Evolutionary conservation across 1,140 invertebrate genomes (phyloP).

Genomic region (Stegodyphus mimosarum): DNA sequence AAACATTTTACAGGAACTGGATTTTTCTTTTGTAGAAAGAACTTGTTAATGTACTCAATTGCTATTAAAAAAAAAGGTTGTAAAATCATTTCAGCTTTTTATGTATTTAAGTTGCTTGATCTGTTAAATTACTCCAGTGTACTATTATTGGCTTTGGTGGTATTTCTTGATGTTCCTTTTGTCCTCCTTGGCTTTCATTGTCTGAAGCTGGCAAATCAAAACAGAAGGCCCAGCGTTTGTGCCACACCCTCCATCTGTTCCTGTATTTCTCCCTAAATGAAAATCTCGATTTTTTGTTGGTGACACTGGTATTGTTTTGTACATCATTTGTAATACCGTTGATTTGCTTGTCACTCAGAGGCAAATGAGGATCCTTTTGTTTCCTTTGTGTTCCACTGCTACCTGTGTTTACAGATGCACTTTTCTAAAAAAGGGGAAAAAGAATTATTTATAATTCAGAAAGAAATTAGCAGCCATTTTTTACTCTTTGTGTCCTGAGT

Average conservation of each 20-base stretch:
- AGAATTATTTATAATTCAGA: too few relatives aligned
- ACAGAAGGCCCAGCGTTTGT: conserved; percentile 37
- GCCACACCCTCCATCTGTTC: conserved; percentile 10
- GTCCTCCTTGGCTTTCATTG: not conserved
- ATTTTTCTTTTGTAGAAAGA: too few relatives aligned
- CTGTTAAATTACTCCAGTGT: conserved; percentile 14
- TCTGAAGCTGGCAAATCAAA: conserved; percentile 29
- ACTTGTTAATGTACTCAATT: too few relatives aligned
- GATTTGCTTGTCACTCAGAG: not conserved
- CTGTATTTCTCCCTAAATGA: not conserved
- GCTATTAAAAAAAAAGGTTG: too few relatives aligned
- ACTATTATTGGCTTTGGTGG: conserved; percentile 11
- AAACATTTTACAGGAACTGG: too few relatives aligned
- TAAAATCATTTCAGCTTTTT: too few relatives aligned
- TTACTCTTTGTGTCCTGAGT: too few relatives aligned
- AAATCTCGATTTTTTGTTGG: not conserved
- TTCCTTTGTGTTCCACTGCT: conserved; percentile 15
- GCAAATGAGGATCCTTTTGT: not conserved
- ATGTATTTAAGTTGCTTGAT: too few relatives aligned
- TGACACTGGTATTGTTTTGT: not conserved
- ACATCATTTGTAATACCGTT: not conserved
- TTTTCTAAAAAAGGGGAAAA: conserved; percentile 16
- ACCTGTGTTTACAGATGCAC: conserved; percentile 25
- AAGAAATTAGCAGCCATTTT: too few relatives aligned
- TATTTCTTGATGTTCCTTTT: not conserved